phyloP scores from a whole-genome alignment of 2,113 vertebrate species.

The Phoxinus phoxinus region DNA sequence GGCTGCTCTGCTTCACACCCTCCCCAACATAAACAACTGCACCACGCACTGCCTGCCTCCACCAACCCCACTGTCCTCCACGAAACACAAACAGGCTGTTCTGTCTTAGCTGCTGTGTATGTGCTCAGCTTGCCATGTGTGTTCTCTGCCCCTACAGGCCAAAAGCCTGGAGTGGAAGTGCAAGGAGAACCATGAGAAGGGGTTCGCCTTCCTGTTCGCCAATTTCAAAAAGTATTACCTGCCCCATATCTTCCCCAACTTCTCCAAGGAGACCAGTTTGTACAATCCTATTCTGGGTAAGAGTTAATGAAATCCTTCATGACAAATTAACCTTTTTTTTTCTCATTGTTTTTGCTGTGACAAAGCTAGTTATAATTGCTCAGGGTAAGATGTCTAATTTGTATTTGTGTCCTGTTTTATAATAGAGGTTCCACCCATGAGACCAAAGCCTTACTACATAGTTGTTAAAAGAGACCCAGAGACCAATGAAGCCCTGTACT shows the following conservation, averaged over 20 bases:
- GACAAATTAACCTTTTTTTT: not conserved
- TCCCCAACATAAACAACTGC: constrained; percentile 22
- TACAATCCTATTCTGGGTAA: constrained; percentile 95
- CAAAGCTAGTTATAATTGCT: not conserved
- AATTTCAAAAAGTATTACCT: constrained; percentile 99
- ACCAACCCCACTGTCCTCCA: not conserved
- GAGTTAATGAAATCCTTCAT: constrained; percentile 34
- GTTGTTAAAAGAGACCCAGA: constrained; percentile 92
- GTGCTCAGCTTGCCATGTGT: constrained; percentile 28
- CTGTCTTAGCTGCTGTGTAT: constrained; percentile 12
- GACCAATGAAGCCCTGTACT: constrained; percentile 89
- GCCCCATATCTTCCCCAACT: constrained; percentile 97
- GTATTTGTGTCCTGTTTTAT: not conserved
- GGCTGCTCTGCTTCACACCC: constrained; percentile 27
- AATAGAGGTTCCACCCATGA: constrained; percentile 91
- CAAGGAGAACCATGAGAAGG: constrained; percentile 97
- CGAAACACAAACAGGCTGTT: constrained; percentile 5
- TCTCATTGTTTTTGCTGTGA: not conserved
- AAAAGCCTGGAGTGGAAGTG: constrained; percentile 98
- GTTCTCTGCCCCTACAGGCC: constrained; percentile 79
- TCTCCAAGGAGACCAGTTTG: constrained; percentile 94
- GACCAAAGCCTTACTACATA: constrained; percentile 93
- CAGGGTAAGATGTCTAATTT: constrained; percentile 2
- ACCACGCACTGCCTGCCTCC: constrained; percentile 50
- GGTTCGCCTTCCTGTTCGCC: constrained; percentile 96